These are phyloP conservation scores for Platichthys flesus DNA, from an alignment of 2,113 vertebrate species.

Conservation along the genomic window DNA sequence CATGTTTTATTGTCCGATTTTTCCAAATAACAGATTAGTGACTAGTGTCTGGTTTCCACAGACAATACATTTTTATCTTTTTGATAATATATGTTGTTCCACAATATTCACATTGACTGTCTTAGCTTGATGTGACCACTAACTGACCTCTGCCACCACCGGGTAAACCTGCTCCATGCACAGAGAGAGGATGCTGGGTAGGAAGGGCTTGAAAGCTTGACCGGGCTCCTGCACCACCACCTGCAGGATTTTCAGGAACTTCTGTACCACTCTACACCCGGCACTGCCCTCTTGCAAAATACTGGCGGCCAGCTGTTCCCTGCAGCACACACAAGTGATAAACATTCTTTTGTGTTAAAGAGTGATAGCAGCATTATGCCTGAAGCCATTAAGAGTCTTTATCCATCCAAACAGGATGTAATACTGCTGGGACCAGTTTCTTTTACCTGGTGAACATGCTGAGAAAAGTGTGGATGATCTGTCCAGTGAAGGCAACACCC, in stretches of 20 bases:
- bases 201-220: constrained; percentile 96
- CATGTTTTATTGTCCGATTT: not conserved
- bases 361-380: not conserved
- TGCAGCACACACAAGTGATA: constrained; percentile 56
- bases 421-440: not conserved
- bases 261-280: constrained; percentile 94
- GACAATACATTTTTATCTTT: too few species aligned
- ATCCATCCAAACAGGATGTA: not conserved
- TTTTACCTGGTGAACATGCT: constrained; percentile 98
- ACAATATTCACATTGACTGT: too few species aligned
- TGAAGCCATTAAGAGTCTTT: not conserved
- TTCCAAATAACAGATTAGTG: not conserved
- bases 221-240: constrained; percentile 98
- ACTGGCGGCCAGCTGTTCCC: constrained; percentile 96
- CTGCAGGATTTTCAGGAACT: constrained; percentile 97
- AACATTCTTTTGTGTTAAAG: not conserved
- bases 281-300: constrained; percentile 96
- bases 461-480: constrained; percentile 98
- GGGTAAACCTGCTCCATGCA: constrained; percentile 99
- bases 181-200: constrained; percentile 94
- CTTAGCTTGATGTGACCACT: not conserved
- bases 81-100: too few species aligned
- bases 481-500: constrained; percentile 97
- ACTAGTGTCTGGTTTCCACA: not conserved
- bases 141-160: constrained; percentile 93